These are phyloP conservation scores for Exephanes ischioxanthus DNA, from an alignment of 2,888 invertebrate genomes.

Conservation along the genomic window DNA sequence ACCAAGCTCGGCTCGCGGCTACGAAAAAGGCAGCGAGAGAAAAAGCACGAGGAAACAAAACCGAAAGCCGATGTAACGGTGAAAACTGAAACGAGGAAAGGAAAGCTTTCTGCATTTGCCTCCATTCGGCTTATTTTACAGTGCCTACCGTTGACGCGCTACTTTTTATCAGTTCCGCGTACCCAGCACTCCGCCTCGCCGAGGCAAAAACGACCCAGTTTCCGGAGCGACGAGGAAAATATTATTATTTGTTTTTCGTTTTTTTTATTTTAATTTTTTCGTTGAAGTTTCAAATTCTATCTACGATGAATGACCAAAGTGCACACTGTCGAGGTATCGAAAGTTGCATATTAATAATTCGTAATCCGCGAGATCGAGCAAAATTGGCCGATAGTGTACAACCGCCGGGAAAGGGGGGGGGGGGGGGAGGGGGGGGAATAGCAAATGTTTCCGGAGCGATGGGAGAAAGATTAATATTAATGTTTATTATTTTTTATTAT, in stretches of 20 bases:
- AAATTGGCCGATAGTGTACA: too few species aligned
- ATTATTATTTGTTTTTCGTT: background rate
- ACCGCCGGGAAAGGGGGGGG: too few species aligned
- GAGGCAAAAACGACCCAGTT: background rate
- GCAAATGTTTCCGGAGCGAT: too few species aligned
- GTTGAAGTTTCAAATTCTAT: too few species aligned
- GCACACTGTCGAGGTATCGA: background rate
- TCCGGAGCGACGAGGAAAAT: too few species aligned
- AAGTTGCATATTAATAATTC: background rate
- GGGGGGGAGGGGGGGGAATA: too few species aligned
- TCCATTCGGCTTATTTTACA: background rate
- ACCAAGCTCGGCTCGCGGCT: slow-evolving; percentile 2
- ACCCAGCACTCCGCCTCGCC: background rate
- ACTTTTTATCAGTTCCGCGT: background rate
- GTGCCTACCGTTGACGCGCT: background rate
- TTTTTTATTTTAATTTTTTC: too few species aligned
- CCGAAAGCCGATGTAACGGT: slow-evolving; percentile 5
- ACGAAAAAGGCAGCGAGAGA: slow-evolving; percentile 23
- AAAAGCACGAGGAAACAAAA: slow-evolving; percentile 27
- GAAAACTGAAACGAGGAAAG: slow-evolving; percentile 13
- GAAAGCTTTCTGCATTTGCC: background rate
- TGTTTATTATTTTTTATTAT: too few species aligned
- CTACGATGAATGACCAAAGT: background rate
- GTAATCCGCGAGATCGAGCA: too few species aligned
- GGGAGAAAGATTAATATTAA: too few species aligned